Percentiles rank a stretch among this genome's conserved stretches.
Evolutionary conservation across 1,140 invertebrate species (phyloP).

Genomic region (Pogonomyrmex barbatus): DNA sequence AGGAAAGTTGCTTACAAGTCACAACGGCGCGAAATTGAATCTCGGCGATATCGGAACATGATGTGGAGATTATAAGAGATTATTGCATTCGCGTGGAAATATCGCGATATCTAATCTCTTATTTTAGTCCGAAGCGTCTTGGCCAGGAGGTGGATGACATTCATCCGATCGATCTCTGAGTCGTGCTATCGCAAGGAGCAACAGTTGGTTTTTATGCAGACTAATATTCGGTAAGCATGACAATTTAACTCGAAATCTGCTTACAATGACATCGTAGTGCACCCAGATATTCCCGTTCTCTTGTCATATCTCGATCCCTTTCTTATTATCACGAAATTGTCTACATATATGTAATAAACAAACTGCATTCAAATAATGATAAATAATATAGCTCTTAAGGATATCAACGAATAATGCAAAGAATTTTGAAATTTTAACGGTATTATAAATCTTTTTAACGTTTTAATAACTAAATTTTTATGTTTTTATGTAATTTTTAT

Average conservation of each 20-base stretch:
- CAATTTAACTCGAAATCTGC: conserved; percentile 73
- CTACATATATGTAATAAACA: not conserved
- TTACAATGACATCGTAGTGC: conserved; percentile 50
- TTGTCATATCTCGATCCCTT: not conserved
- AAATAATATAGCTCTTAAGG: not conserved
- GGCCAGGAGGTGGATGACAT: conserved; percentile 66
- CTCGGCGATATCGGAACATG: not conserved
- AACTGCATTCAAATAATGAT: not conserved
- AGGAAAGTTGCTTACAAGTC: not conserved
- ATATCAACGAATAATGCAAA: not conserved
- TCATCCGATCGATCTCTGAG: conserved; percentile 71
- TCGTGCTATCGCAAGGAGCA: conserved; percentile 73
- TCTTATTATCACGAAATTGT: not conserved
- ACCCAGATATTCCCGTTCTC: conserved; percentile 40
- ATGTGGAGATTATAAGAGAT: not conserved
- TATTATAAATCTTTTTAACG: not conserved
- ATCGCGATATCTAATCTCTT: conserved; percentile 37
- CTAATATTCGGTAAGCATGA: conserved; percentile 77
- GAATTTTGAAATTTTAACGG: not conserved
- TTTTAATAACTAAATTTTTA: not conserved
- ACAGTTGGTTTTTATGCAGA: conserved; percentile 79
- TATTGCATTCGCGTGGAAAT: conserved; percentile 35
- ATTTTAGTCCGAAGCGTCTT: conserved; percentile 6
- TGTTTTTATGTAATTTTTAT: too few species aligned
- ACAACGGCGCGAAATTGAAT: conserved; percentile 5